phyloP scores from a whole-genome alignment of 1,140 invertebrate species.

The Leptinotarsa texana region DNA sequence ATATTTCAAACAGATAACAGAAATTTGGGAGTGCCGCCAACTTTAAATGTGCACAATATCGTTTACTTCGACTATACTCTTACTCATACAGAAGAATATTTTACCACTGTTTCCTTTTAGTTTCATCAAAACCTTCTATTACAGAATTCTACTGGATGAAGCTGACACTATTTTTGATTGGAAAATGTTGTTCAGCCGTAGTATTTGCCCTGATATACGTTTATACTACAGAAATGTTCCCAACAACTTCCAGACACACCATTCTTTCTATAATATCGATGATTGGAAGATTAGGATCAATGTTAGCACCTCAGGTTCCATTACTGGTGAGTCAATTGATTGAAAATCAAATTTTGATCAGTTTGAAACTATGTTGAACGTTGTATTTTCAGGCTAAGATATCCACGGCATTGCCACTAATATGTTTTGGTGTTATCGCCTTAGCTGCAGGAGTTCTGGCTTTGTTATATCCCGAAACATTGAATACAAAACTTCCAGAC shows the following conservation, averaged over 20 bases:
- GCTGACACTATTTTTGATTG: constrained; percentile 56
- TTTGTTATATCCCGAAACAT: constrained; percentile 70
- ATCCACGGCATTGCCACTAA: constrained; percentile 62
- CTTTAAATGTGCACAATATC: no score
- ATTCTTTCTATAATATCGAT: constrained; percentile 62
- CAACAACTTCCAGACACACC: constrained; percentile 54
- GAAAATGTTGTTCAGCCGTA: constrained; percentile 59
- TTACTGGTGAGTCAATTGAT: constrained; percentile 58
- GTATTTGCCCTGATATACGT: constrained; percentile 58
- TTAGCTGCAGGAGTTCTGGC: constrained; percentile 64
- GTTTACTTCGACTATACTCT: no score
- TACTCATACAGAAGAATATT: no score
- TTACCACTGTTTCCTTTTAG: not conserved
- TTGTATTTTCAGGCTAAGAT: constrained; percentile 41
- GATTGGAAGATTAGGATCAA: constrained; percentile 70
- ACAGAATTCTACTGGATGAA: constrained; percentile 20
- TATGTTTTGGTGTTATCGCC: constrained; percentile 70
- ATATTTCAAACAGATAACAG: no score
- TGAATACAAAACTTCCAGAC: constrained; percentile 69
- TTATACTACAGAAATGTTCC: constrained; percentile 59
- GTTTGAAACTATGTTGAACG: constrained; percentile 3
- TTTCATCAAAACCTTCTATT: not conserved
- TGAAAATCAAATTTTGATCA: not conserved
- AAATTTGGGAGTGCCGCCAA: no score
- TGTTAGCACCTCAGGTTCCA: constrained; percentile 72